These are phyloP conservation scores for Coracopsis vasa DNA, from an alignment of 2,113 vertebrate species.

Conservation along the genomic window DNA sequence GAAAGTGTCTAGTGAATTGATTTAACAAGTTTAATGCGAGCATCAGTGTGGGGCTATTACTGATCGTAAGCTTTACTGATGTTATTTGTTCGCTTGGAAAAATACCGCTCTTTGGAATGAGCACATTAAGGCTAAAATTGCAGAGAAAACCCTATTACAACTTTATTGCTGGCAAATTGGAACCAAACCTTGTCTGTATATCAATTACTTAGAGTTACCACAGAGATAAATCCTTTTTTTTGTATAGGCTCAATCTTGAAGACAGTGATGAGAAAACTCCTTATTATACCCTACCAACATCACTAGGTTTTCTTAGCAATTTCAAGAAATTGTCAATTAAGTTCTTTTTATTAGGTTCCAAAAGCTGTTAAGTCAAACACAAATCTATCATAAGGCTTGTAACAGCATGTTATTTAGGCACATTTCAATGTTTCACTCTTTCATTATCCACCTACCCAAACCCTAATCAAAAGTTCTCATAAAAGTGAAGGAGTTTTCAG, in stretches of 20 bases:
- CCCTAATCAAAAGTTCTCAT: constrained; percentile 71
- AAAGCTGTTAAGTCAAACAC: constrained; percentile 86
- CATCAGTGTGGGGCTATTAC: constrained; percentile 94
- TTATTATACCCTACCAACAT: constrained; percentile 90
- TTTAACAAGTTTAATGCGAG: constrained; percentile 94
- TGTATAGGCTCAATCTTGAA: constrained; percentile 89
- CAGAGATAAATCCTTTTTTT: constrained; percentile 91
- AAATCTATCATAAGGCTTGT: constrained; percentile 84
- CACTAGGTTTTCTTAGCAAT: constrained; percentile 89
- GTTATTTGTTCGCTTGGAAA: constrained; percentile 96
- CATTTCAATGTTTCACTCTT: constrained; percentile 77
- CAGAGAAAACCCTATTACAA: constrained; percentile 97
- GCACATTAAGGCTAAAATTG: constrained; percentile 96
- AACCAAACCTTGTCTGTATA: constrained; percentile 97
- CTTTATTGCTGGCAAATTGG: constrained; percentile 97
- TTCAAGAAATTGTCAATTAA: constrained; percentile 96
- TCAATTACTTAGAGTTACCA: constrained; percentile 97
- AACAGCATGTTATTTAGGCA: constrained; percentile 82
- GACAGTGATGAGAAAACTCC: constrained; percentile 90
- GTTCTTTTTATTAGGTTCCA: constrained; percentile 90
- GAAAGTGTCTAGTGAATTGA: constrained; percentile 91
- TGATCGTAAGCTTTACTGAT: constrained; percentile 93
- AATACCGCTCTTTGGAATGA: constrained; percentile 94
- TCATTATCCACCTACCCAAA: constrained; percentile 78
- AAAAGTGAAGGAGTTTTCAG: constrained; percentile 70